These are phyloP conservation scores for Tanytarsus gracilentus DNA, from an alignment of 2,888 invertebrate genomes.

Conservation along the genomic window DNA sequence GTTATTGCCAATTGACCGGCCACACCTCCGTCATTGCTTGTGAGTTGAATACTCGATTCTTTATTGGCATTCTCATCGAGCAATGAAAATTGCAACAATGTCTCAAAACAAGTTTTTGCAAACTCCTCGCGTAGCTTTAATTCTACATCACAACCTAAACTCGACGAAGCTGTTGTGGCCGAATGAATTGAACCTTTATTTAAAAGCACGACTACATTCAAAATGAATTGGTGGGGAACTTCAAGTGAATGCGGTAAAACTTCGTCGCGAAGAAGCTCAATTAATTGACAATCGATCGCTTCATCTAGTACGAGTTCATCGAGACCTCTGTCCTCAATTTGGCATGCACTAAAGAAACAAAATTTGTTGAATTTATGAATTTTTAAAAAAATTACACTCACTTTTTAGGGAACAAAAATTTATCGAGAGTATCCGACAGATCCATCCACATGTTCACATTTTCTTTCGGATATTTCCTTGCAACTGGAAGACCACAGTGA, in stretches of 20 bases:
- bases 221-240: slow-evolving; percentile 72
- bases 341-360: slow-evolving; percentile 42
- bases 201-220: slow-evolving; percentile 71
- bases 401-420: slow-evolving; percentile 83
- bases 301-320: slow-evolving; percentile 59
- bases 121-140: slow-evolving; percentile 85
- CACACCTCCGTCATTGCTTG: slow-evolving; percentile 48
- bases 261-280: slow-evolving; percentile 71
- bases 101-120: slow-evolving; percentile 93
- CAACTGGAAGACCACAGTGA: slow-evolving; percentile 77
- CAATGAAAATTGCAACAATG: slow-evolving; percentile 85
- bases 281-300: slow-evolving; percentile 72
- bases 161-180: slow-evolving; percentile 45
- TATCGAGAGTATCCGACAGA: slow-evolving; percentile 75
- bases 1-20: slow-evolving; percentile 76
- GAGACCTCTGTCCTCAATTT: slow-evolving; percentile 49
- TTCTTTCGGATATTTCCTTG: slow-evolving; percentile 64
- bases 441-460: slow-evolving; percentile 78
- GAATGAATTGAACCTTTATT: slow-evolving; percentile 81
- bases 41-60: slow-evolving; percentile 35
- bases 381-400: slow-evolving; percentile 38
- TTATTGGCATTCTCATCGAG: slow-evolving; percentile 56
- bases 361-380: neutral
- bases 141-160: slow-evolving; percentile 65
- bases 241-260: slow-evolving; percentile 69